phyloP scores from a whole-genome alignment of 1,140 invertebrate species.

The Tetramorium alpestre region DNA sequence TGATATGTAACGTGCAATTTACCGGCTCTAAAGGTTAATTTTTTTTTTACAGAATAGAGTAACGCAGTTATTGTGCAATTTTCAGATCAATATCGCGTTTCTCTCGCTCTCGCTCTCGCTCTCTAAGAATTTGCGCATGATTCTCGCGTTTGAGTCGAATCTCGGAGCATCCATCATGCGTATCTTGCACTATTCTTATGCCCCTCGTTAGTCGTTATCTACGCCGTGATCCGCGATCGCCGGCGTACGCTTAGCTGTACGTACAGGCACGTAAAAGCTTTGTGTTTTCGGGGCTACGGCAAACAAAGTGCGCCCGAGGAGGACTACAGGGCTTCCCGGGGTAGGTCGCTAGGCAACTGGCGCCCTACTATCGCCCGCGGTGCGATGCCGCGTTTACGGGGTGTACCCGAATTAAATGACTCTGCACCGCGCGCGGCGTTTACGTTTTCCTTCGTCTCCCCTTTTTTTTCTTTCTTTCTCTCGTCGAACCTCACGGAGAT shows the following conservation, averaged over 20 bases:
- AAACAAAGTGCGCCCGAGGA: constrained; percentile 57
- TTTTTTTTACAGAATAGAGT: not conserved
- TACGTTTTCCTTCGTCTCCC: not conserved
- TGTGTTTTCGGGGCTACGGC: constrained; percentile 70
- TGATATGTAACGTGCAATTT: no score
- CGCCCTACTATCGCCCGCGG: constrained; percentile 71
- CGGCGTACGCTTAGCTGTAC: constrained; percentile 7
- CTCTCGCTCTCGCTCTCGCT: not conserved
- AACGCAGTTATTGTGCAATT: not conserved
- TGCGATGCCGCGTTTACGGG: constrained; percentile 57
- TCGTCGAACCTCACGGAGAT: not conserved
- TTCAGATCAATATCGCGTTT: not conserved
- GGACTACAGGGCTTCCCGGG: constrained; percentile 70
- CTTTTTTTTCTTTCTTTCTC: constrained; percentile 20
- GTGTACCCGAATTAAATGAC: constrained; percentile 63
- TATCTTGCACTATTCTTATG: not conserved
- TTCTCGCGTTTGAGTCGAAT: not conserved
- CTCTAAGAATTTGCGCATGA: not conserved
- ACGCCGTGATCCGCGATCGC: constrained; percentile 18
- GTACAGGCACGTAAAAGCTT: constrained; percentile 67
- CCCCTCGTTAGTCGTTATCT: not conserved
- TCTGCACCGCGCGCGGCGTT: constrained; percentile 9
- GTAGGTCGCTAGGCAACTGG: constrained; percentile 82
- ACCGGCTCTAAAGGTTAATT: no score
- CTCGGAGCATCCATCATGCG: not conserved